A percentile compares a stretch with the other conserved stretches of the same genome.
Conservation (phyloP, 1,140 invertebrate genomes). For the Ceratina calcarata region DNA sequence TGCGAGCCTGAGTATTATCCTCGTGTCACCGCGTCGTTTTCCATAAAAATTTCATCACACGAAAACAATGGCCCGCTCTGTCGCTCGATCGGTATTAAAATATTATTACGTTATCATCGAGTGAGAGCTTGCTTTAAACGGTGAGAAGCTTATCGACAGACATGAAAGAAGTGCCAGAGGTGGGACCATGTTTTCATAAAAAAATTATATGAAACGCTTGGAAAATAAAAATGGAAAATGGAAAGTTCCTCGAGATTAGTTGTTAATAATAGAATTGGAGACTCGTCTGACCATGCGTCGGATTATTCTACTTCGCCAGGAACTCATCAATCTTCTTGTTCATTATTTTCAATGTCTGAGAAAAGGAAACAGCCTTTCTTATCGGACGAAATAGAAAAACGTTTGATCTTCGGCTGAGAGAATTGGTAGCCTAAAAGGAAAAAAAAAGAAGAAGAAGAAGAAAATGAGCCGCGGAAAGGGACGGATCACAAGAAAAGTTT, state of each 20-base stretch:
- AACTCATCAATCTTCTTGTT: background rate
- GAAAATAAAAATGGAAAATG: too few species aligned
- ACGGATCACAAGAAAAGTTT: constrained; percentile 43
- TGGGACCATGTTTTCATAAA: background rate
- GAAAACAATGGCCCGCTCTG: background rate
- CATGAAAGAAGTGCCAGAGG: background rate
- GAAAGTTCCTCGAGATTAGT: background rate
- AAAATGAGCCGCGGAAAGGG: background rate
- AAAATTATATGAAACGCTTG: background rate
- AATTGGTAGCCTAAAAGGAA: background rate
- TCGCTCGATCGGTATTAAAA: too few species aligned
- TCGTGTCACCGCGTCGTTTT: background rate
- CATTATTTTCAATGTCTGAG: background rate
- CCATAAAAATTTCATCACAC: background rate
- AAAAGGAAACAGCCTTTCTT: background rate
- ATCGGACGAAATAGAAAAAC: background rate
- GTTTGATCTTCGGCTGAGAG: background rate
- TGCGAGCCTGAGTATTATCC: background rate
- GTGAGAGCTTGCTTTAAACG: background rate
- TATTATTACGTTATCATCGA: background rate
- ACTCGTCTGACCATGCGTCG: background rate
- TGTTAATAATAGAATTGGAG: background rate
- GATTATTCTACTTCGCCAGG: background rate
- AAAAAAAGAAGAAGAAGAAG: background rate
- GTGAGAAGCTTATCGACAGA: background rate